Evolutionary conservation across 1,140 invertebrate genomes (phyloP), one percentile per base, ranked within the genome.

Genomic region (roundworm (Caenorhabditis elegans)): DNA sequence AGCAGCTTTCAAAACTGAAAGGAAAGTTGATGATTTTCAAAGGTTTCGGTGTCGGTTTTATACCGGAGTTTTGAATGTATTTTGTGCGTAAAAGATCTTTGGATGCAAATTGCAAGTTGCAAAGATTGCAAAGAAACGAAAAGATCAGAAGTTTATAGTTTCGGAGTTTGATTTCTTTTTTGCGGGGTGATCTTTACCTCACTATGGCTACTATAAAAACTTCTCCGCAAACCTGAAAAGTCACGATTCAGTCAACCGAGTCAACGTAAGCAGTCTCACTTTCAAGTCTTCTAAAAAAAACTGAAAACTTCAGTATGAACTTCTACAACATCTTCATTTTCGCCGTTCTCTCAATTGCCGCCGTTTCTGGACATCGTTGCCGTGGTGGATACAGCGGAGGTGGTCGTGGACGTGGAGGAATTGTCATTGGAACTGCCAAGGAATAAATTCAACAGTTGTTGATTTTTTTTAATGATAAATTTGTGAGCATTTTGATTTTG

Each of bases 291-390:
- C 28, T n/a, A n/a, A n/a, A n/a, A n/a, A n/a, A n/a, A 17, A 2
- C 2, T 34, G 15, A 8, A 60, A 34, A 43, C 15, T 60, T 60
- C 55, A 8, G 24, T 15, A 70, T 70, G 60, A 70, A 70, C 60
- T n/a, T 70, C 60, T 70, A 70, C 60, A 22, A 31, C 19, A 2
- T 70, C 34, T 31, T 43, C 10, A 39, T 70, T 6, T 70, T 70
- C n/a, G 60, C 60, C 60, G n/a, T 70, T 22, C 34, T 70, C 8
- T 15, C 60, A 8, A 39, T 70, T 28, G 60, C 60, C 13, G 17
- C 60, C n/a, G 60, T 70, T 26, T 70, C 60, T 22, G 60, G 60
- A 70, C 60, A 70, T n/a, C 60, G 60, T 70, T 70, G 60, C 34
- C 60, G 34, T 43, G 34, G 60, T 4, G 26, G 34, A 8, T 70